phyloP scores from a whole-genome alignment of 2,113 vertebrate species.

The Otocyon megalotis region DNA sequence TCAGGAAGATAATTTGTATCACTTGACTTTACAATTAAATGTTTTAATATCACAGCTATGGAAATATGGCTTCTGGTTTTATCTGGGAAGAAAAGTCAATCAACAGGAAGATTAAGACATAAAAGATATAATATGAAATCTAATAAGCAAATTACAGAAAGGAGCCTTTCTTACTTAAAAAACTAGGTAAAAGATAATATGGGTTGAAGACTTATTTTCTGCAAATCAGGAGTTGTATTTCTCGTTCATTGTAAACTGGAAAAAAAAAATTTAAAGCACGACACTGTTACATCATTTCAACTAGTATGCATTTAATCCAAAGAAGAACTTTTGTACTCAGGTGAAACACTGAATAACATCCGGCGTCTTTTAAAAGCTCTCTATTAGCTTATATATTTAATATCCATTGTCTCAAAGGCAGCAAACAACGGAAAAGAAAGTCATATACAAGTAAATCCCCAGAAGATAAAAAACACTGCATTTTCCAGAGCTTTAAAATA shows the following conservation, averaged over 20 bases:
- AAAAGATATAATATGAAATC: neutral
- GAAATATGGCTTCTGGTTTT: neutral
- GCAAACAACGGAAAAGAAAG: neutral
- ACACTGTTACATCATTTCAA: neutral
- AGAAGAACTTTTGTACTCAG: neutral
- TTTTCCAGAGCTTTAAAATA: neutral
- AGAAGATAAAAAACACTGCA: neutral
- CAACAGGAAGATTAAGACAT: neutral
- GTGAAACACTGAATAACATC: neutral
- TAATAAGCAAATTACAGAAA: neutral
- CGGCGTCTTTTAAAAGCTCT: neutral
- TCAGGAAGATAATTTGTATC: constrained; percentile 8
- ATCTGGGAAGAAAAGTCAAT: neutral
- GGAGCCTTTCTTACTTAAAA: neutral
- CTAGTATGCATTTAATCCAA: neutral
- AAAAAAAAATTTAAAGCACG: neutral
- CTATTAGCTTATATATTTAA: constrained; percentile 15
- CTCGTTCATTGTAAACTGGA: neutral
- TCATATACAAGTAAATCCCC: constrained; percentile 4
- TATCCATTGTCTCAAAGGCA: neutral
- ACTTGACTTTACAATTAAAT: constrained; percentile 22
- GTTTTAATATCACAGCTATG: constrained; percentile 3
- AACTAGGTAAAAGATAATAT: neutral
- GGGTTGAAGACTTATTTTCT: neutral
- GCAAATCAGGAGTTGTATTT: neutral